Base-by-base conservation (phyloP, 2,888 invertebrate genomes). In the Hirudinaria manillensis region DNA sequence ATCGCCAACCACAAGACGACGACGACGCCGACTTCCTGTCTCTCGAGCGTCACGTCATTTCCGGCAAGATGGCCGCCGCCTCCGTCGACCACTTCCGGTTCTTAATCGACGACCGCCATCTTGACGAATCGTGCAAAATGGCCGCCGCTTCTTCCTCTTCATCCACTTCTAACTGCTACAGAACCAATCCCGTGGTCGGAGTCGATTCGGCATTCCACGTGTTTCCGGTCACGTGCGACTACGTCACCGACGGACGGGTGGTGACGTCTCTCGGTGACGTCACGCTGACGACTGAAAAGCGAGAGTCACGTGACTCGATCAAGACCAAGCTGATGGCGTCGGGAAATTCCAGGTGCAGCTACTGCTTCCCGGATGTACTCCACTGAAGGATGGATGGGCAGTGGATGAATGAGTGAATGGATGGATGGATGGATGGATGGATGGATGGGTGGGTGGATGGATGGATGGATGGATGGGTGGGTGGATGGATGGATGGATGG, bases 221-320 rank as follows among this genome's bases (percentile, higher is more conserved):
- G 61, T 61, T 61, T 61, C 61, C 61, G 24, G 29, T 61, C 61
- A 61, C 61, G 61, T 61, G 61, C 61, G 61, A 61, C 13, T 61
- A 61, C 61, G 61, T 61, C 61, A 45, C 29, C 61, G 61, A 61
- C 61, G 61, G 61, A 7, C 61, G 61, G 61, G 29, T 29, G 61
- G 61, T 27, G 2, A 6, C 24, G 61, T 61, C 29, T 1, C 61
- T 61, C 61, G 61, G 24, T 29, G 61, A 61, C 24, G 29, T 61
- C 61, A 16, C 45, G 13, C 13, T 45, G 45, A 45, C 10, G 45
- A 45, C 45, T 45, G 45, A 45, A 10, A 45, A 45, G 61, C 61
- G 61, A 61, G 61, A 61, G 24, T 61, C 61, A 27, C 29, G 61
- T 29, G 61, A 61, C 24, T 27, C 61, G 61, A 29, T 29, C 61